Evolutionary conservation across 2,113 vertebrate species (phyloP).

Genomic region (Scolopax mira): DNA sequence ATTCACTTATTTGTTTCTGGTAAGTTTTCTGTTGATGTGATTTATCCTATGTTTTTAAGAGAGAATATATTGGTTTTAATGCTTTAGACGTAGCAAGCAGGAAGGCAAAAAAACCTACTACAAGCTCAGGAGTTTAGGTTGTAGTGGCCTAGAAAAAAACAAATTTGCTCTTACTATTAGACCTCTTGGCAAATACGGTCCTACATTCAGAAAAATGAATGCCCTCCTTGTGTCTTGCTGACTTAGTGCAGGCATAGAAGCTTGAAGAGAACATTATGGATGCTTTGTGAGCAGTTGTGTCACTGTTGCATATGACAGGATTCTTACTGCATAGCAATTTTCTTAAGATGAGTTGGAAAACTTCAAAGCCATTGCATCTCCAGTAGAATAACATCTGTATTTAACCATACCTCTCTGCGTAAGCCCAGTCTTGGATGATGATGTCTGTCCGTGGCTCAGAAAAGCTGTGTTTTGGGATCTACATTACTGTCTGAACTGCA

Average conservation of each 20-base stretch:
- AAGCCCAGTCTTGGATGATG: neutral
- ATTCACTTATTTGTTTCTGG: neutral
- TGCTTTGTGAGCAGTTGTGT: neutral
- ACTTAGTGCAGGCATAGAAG: neutral
- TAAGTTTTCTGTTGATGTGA: neutral
- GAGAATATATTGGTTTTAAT: neutral
- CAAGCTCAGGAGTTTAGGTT: neutral
- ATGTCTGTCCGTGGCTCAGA: slow-evolving; percentile 22
- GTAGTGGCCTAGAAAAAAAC: neutral
- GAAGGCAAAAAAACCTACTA: neutral
- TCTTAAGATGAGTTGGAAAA: neutral
- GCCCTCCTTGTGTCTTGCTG: neutral
- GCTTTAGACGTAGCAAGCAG: neutral
- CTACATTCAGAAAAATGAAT: neutral
- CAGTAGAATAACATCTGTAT: neutral
- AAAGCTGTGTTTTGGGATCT: slow-evolving; percentile 38
- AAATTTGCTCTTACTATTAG: neutral
- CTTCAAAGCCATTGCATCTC: neutral
- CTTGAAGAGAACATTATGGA: neutral
- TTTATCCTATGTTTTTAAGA: neutral
- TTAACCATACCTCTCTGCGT: neutral
- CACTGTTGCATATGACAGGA: neutral
- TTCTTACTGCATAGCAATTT: neutral
- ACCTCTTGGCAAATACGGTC: neutral
- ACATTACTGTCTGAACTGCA: slow-evolving; percentile 6